Evolutionary conservation across 2,888 invertebrate species (phyloP).

Genomic region (Meandrusa payeni): DNA sequence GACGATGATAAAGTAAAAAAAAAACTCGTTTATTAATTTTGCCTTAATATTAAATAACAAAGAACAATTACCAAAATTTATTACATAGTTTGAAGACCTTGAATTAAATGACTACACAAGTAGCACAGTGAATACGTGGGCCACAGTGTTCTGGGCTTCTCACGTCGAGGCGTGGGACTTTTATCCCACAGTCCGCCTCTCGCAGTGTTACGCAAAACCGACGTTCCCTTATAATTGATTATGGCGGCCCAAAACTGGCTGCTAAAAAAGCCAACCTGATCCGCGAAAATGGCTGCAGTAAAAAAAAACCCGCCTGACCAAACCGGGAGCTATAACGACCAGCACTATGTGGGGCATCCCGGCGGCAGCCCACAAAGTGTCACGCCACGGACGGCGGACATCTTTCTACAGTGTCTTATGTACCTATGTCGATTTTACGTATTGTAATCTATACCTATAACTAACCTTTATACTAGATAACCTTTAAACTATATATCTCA

Average conservation of each 20-base stretch:
- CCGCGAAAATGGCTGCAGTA: conserved; percentile 45
- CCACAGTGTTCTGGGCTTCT: conserved; percentile 28
- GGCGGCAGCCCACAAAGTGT: conserved; percentile 27
- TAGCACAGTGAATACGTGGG: conserved; percentile 22
- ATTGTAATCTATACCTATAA: too few relatives aligned
- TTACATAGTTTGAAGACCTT: too few relatives aligned
- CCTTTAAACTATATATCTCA: too few relatives aligned
- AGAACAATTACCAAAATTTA: too few relatives aligned
- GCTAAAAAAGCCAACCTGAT: conserved; percentile 46
- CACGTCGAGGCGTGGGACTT: conserved; percentile 42
- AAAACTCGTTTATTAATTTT: too few relatives aligned
- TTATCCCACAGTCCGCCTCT: conserved; percentile 39
- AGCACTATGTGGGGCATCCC: conserved; percentile 33
- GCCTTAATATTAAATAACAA: neutral
- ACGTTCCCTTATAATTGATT: conserved; percentile 61
- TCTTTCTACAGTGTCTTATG: too few relatives aligned
- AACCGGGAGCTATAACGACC: conserved; percentile 23
- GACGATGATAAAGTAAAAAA: too few relatives aligned
- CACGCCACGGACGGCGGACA: neutral
- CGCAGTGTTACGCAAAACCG: conserved; percentile 51
- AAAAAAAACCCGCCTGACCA: conserved; percentile 24
- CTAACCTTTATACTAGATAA: too few relatives aligned
- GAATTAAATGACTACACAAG: too few relatives aligned
- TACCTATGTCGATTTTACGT: too few relatives aligned
- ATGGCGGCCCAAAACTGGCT: conserved; percentile 47